Evolutionary conservation across 1,140 invertebrate species (phyloP).

Genomic region (Pseudoatta argentina): DNA sequence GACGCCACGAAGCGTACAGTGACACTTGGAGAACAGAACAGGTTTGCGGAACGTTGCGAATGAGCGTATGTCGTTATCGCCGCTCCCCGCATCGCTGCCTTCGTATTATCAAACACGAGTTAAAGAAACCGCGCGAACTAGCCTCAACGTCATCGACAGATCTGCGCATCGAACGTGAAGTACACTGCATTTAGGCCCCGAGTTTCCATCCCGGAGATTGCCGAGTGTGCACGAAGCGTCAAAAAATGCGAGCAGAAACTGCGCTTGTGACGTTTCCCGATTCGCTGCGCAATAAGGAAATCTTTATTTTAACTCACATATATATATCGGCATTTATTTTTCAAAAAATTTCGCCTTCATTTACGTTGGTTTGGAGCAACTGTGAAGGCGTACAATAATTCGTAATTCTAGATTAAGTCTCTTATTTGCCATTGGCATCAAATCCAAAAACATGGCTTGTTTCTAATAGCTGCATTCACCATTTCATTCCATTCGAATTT

Average conservation of each 20-base stretch:
- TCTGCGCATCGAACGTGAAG: conserved; percentile 35
- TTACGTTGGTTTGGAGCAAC: not conserved
- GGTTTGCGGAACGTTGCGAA: not conserved
- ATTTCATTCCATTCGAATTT: not conserved
- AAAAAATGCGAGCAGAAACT: conserved; percentile 14
- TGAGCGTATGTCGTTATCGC: not conserved
- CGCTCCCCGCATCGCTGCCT: not conserved
- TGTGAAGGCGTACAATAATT: not conserved
- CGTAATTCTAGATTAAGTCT: not conserved
- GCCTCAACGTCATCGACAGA: not conserved
- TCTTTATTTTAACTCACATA: conserved; percentile 14
- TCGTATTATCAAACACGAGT: conserved; percentile 9
- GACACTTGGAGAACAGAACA: conserved; percentile 14
- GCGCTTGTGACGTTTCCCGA: not conserved
- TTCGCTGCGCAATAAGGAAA: conserved; percentile 20
- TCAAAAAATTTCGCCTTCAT: not conserved
- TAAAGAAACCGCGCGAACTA: conserved; percentile 55
- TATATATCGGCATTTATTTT: not conserved
- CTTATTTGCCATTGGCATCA: not conserved
- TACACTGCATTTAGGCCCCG: conserved; percentile 40
- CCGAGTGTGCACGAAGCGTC: conserved; percentile 23
- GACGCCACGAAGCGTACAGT: not conserved
- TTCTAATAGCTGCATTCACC: not conserved
- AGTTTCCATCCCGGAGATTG: conserved; percentile 33
- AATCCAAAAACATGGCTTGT: not conserved